A percentile compares a stretch with the other conserved stretches of the same genome.
Conservation (phyloP, 2,797 vertebrate species). For the Cynodonichthys magdalenae region DNA sequence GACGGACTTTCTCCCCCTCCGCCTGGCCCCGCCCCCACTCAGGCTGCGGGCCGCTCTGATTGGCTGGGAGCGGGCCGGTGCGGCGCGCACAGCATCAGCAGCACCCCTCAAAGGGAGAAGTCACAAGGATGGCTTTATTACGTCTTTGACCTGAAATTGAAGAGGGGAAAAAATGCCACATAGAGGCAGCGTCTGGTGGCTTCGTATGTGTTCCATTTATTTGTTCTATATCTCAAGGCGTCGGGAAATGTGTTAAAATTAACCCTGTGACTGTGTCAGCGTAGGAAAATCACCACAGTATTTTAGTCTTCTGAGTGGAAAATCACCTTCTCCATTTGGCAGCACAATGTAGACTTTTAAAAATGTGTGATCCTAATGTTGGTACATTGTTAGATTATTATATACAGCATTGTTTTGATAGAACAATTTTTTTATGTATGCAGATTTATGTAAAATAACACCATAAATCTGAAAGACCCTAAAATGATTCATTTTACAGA, state of each 20-base stretch:
- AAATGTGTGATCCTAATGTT: too few species aligned
- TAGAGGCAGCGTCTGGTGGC: not conserved
- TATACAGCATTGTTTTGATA: too few species aligned
- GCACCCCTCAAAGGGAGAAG: slow-evolving; percentile 28
- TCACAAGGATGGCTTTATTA: slow-evolving; percentile 52
- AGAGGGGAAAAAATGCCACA: slow-evolving; percentile 5
- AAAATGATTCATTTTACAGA: too few species aligned
- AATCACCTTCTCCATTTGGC: too few species aligned
- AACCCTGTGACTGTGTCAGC: not conserved
- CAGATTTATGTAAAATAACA: too few species aligned
- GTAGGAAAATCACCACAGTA: not conserved
- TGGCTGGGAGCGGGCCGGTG: slow-evolving; percentile 60
- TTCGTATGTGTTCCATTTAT: not conserved
- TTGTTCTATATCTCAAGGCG: not conserved
- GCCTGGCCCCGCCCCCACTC: too few species aligned
- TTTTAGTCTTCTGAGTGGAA: too few species aligned
- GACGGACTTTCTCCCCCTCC: slow-evolving; percentile 26
- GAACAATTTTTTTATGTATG: too few species aligned
- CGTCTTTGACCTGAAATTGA: slow-evolving; percentile 62
- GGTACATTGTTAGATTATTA: too few species aligned
- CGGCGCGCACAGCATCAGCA: slow-evolving; percentile 70
- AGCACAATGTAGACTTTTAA: too few species aligned
- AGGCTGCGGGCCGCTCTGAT: slow-evolving; percentile 48
- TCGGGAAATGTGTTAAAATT: not conserved
- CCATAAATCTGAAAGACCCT: too few species aligned